Evolutionary conservation across 2,113 vertebrate genomes (phyloP).

Genomic region (Gadus macrocephalus): DNA sequence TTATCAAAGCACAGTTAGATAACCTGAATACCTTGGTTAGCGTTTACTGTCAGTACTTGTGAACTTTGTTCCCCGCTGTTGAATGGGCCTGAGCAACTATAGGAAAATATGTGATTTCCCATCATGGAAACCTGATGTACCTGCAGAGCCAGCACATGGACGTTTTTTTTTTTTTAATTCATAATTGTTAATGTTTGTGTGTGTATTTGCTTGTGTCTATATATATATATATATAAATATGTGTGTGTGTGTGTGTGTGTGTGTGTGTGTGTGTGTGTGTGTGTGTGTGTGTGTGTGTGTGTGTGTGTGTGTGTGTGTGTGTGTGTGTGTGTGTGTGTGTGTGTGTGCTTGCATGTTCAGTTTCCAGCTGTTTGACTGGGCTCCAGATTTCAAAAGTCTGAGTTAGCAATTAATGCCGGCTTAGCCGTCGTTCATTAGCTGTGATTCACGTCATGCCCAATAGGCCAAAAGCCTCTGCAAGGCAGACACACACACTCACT

Average conservation of each 20-base stretch:
- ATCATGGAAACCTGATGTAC: constrained; percentile 7
- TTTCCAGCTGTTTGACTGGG: neutral
- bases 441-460: constrained; percentile 13
- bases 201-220: too few species aligned
- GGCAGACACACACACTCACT: neutral
- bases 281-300: too few species aligned
- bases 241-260: too few species aligned
- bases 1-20: constrained; percentile 1
- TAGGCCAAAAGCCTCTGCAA: neutral
- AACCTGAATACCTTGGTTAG: neutral
- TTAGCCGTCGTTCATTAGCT: neutral
- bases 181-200: neutral
- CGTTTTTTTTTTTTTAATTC: neutral
- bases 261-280: too few species aligned
- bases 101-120: constrained; percentile 4
- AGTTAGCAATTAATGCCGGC: constrained; percentile 3
- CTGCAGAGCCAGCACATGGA: neutral
- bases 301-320: too few species aligned
- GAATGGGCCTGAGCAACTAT: constrained; percentile 9
- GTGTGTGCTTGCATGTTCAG: too few species aligned
- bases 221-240: too few species aligned
- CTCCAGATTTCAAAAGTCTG: neutral
- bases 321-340: too few species aligned
- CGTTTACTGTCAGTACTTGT: constrained; percentile 1
- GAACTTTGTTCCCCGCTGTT: constrained; percentile 15